Base-by-base conservation (phyloP, 2,113 vertebrate species). In the Alouatta palliata region DNA sequence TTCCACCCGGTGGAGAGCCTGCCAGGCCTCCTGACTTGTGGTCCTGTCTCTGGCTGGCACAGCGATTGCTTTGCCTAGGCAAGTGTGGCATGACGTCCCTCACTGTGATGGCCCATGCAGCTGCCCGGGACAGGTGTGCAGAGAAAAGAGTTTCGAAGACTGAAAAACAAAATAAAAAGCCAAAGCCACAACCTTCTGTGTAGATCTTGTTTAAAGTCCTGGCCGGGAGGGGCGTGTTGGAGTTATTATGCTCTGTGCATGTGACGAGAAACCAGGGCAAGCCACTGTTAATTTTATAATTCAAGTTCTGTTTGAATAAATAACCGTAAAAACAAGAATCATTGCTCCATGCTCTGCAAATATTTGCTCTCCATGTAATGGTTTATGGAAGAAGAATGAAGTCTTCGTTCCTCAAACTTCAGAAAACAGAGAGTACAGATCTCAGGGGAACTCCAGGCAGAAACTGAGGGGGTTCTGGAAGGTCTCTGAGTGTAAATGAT, bases 21-120 rank as follows among this genome's bases (percentile, higher is more conserved):
- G 80, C 93, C 77, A 75, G 70, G 40, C 68, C 93, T 88, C 88
- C 80, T 43, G 1, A 0, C 32, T 19, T 47, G 68, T 0, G 14
- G 81, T 97, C 84, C 61, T 0, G 1, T 47, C 19, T 10, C 93
- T 43, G 12, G 25, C 54, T 43, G 6, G 4, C 19, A 27, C 7
- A 10, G 14, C 77, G 75, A 23, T 0, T 0, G 27, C 83, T 80
- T 83, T 35, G 79, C 76, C 47, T 0, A 0, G 14, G 40, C 14
- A 45, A 61, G 43, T 45, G 58, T 27, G 80, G 23, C 20, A 3
- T 21, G 25, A 12, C 4, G 61, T 54, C 35, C 19, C 40, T 43
- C 17, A 4, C 11, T 11, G 77, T 40, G 20, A 21, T 84, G 32
- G 27, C 8, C 19, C 1, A 61, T 23, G 45, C 61, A 32, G 2